phyloP scores from a whole-genome alignment of 2,113 vertebrate species.

The Oryctolagus cuniculus region DNA sequence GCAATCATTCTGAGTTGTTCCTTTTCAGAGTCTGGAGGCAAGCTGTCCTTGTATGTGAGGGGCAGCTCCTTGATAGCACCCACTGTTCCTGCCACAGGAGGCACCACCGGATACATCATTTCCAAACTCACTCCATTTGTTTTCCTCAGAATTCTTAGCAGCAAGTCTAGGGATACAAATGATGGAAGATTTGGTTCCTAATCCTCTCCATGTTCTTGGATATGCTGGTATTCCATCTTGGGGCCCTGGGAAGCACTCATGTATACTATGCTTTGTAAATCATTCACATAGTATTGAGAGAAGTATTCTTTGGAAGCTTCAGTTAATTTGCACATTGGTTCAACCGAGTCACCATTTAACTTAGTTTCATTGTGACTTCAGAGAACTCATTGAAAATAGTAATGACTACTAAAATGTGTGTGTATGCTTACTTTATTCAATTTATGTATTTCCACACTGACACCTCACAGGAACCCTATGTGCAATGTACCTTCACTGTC shows the following conservation, averaged over 20 bases:
- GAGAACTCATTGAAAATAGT: neutral
- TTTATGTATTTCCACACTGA: neutral
- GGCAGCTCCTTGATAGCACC: neutral
- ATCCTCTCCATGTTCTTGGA: constrained; percentile 25
- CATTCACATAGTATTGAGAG: neutral
- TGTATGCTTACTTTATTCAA: neutral
- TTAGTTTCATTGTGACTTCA: constrained; percentile 29
- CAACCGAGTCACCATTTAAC: neutral
- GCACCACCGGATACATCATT: constrained; percentile 35
- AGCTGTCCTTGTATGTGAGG: neutral
- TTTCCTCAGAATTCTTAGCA: constrained; percentile 63
- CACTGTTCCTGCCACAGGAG: neutral
- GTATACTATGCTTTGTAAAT: neutral
- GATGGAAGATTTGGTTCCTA: constrained; percentile 57
- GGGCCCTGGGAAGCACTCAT: neutral
- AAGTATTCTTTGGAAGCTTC: neutral
- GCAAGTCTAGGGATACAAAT: constrained; percentile 73
- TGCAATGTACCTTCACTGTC: neutral
- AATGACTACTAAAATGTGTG: neutral
- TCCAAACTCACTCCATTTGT: constrained; percentile 74
- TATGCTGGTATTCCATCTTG: neutral
- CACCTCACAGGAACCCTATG: neutral
- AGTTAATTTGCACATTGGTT: neutral
- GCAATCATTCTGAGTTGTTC: neutral
- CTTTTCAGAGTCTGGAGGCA: neutral